Percentiles rank a stretch among this genome's conserved stretches.
Conservation (phyloP, 2,888 invertebrate species). For the Dynastes grantii region DNA sequence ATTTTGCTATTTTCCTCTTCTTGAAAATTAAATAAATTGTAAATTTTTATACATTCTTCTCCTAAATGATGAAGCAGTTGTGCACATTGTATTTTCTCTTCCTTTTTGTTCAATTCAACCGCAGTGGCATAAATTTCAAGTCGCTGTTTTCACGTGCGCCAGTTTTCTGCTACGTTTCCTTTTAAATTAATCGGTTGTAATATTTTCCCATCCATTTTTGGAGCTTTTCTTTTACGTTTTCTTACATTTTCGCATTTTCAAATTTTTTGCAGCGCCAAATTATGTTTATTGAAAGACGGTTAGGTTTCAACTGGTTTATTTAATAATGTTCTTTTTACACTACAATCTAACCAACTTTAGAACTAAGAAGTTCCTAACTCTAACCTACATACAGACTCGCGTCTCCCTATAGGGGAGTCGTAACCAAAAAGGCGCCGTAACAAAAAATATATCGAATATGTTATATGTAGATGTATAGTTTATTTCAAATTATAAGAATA, state of each 20-base stretch:
- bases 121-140: too few relatives aligned
- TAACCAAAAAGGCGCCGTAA: too few relatives aligned
- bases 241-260: not conserved
- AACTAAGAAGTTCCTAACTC: too few relatives aligned
- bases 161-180: not conserved
- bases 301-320: too few relatives aligned
- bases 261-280: not conserved
- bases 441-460: too few relatives aligned
- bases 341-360: too few relatives aligned
- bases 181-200: not conserved
- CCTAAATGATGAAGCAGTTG: not conserved
- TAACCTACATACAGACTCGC: too few relatives aligned
- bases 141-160: not conserved
- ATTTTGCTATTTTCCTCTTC: constrained; percentile 37
- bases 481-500: too few relatives aligned
- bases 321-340: too few relatives aligned
- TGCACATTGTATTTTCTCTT: not conserved
- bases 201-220: not conserved
- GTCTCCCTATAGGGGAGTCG: too few relatives aligned
- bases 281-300: not conserved
- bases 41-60: not conserved
- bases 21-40: not conserved
- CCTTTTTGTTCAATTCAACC: too few relatives aligned
- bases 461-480: too few relatives aligned
- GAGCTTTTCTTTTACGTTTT: not conserved